Percentiles rank a stretch among this genome's conserved stretches.
These are phyloP conservation scores for Pomacea canaliculata DNA, from an alignment of 2,888 invertebrate genomes.

Conservation along the genomic window DNA sequence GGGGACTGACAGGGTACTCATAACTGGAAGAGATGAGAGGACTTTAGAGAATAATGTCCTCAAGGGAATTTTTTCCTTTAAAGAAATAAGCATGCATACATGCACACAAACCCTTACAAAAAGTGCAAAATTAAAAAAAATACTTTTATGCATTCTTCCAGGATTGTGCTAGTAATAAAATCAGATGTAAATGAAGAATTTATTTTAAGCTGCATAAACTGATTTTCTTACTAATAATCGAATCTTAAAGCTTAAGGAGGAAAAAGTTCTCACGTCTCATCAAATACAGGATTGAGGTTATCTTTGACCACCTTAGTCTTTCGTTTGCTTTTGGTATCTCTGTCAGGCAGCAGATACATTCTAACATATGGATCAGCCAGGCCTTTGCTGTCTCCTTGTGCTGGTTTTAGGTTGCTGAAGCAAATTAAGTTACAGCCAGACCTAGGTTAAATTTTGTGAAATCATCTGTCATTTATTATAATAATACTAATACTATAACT, in stretches of 20 bases:
- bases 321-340: constrained; percentile 56
- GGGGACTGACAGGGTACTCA: constrained; percentile 87
- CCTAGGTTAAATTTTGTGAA: no score
- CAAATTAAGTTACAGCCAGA: neutral
- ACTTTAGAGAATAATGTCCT: neutral
- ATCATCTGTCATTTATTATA: no score
- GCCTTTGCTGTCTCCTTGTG: constrained; percentile 59
- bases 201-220: no score
- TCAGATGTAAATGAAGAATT: neutral
- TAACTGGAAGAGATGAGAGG: constrained; percentile 72
- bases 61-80: neutral
- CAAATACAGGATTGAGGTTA: constrained; percentile 90
- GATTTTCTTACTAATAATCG: no score
- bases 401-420: constrained; percentile 55
- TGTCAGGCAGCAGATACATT: constrained; percentile 65
- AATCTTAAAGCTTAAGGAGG: no score
- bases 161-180: neutral
- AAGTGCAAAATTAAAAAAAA: neutral
- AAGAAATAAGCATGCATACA: neutral
- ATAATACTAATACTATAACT: no score
- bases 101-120: neutral
- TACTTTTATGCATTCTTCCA: neutral
- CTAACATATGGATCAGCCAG: constrained; percentile 67
- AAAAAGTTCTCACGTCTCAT: constrained; percentile 76
- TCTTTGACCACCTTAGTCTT: constrained; percentile 79